phyloP scores from a whole-genome alignment of 2,113 vertebrate genomes.

The Oryzias celebensis region DNA sequence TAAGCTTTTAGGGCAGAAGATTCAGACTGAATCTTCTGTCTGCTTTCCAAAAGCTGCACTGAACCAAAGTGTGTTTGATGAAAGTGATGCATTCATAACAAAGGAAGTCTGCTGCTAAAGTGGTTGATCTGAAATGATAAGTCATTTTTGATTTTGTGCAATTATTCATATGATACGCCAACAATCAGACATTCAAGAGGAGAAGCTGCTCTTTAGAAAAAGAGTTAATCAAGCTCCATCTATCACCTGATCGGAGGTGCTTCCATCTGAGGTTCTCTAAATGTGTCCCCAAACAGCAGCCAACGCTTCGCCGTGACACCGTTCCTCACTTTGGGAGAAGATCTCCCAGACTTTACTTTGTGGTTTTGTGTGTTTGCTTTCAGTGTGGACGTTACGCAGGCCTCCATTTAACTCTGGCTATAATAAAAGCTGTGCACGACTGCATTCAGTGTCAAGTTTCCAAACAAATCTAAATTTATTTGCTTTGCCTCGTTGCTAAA shows the following conservation, averaged over 20 bases:
- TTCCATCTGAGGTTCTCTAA: slow-evolving; percentile 3
- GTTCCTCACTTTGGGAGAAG: slow-evolving; percentile 26
- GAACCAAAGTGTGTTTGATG: no score
- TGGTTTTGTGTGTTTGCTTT: slow-evolving; percentile 49
- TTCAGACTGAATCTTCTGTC: no score
- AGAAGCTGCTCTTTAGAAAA: no score
- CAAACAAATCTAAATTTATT: slow-evolving; percentile 54
- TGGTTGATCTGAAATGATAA: no score
- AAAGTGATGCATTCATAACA: no score
- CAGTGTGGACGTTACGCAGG: slow-evolving; percentile 47
- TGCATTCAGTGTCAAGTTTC: slow-evolving; percentile 49
- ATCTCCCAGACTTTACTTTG: slow-evolving; percentile 49
- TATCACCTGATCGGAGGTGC: slow-evolving; percentile 33
- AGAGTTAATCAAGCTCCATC: slow-evolving; percentile 5
- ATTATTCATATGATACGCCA: no score
- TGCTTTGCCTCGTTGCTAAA: slow-evolving; percentile 14
- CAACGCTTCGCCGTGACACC: slow-evolving; percentile 15
- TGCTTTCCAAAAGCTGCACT: no score
- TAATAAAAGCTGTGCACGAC: slow-evolving; percentile 27
- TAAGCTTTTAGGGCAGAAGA: no score
- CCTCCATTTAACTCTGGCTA: slow-evolving; percentile 42
- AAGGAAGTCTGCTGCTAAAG: no score
- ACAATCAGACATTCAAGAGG: no score
- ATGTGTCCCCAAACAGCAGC: slow-evolving; percentile 7
- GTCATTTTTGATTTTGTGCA: no score